These are phyloP conservation scores for Heliconius hewitsoni DNA, from an alignment of 1,140 invertebrate species.

Conservation along the genomic window DNA sequence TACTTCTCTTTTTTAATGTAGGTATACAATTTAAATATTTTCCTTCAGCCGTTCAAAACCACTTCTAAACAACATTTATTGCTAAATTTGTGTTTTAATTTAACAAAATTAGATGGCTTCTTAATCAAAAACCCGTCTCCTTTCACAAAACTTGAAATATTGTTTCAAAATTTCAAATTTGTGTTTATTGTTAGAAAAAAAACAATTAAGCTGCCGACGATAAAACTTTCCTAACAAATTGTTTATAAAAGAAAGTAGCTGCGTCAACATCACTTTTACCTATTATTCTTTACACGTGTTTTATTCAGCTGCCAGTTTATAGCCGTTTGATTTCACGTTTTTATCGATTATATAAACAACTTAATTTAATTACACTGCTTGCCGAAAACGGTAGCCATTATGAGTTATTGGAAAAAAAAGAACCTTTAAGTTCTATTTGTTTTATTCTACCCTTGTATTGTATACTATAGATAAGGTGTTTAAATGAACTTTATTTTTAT, in stretches of 20 bases:
- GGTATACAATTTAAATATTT: background rate
- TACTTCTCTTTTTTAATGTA: background rate
- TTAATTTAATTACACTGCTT: background rate
- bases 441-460: too few species aligned
- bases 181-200: background rate
- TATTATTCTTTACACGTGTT: conserved; percentile 7
- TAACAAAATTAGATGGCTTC: background rate
- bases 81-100: background rate
- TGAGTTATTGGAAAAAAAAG: background rate
- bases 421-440: too few species aligned
- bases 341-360: background rate
- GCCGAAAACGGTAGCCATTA: background rate
- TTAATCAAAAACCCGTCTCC: background rate
- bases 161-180: background rate
- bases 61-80: background rate
- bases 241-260: background rate
- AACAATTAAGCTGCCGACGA: background rate
- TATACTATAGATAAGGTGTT: too few species aligned
- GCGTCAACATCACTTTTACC: conserved; percentile 1
- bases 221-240: background rate
- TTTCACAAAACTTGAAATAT: background rate
- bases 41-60: background rate
- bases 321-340: background rate
- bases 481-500: background rate
- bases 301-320: background rate